Evolutionary conservation across 2,113 vertebrate genomes (phyloP).

Genomic region (Cercocebus atys): DNA sequence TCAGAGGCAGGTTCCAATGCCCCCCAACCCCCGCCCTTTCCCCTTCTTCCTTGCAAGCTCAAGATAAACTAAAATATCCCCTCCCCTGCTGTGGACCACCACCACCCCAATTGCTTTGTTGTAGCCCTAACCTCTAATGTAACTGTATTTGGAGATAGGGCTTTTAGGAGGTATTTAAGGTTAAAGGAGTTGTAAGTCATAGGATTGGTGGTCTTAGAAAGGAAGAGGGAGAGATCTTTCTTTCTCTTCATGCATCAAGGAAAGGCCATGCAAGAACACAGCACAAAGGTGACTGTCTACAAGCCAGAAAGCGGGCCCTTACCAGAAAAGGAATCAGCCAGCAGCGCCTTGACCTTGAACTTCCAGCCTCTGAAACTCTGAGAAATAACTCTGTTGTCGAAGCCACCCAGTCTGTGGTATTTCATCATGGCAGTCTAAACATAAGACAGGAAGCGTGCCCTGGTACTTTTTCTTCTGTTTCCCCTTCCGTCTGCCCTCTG

Average conservation of each 20-base stretch:
- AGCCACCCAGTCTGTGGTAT: neutral
- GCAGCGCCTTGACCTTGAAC: neutral
- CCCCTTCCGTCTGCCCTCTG: neutral
- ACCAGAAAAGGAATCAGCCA: neutral
- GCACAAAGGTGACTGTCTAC: neutral
- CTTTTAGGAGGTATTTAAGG: neutral
- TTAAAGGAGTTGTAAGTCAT: neutral
- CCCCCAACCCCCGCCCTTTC: neutral
- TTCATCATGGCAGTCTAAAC: neutral
- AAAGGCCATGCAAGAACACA: neutral
- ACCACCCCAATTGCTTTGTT: neutral
- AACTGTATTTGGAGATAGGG: neutral
- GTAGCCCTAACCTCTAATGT: too few species aligned
- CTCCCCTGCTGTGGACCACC: neutral
- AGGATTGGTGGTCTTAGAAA: neutral
- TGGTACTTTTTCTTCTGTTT: neutral
- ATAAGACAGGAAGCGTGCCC: neutral
- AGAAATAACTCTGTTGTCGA: neutral
- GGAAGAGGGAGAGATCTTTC: neutral
- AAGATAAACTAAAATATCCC: neutral
- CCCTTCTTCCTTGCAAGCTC: neutral
- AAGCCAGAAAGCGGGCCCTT: neutral
- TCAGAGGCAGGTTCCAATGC: neutral
- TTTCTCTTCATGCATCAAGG: too few species aligned
- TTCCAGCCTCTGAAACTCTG: neutral